Conservation (phyloP, 1,140 invertebrate species). For the Thaumatotibia leucotreta region DNA sequence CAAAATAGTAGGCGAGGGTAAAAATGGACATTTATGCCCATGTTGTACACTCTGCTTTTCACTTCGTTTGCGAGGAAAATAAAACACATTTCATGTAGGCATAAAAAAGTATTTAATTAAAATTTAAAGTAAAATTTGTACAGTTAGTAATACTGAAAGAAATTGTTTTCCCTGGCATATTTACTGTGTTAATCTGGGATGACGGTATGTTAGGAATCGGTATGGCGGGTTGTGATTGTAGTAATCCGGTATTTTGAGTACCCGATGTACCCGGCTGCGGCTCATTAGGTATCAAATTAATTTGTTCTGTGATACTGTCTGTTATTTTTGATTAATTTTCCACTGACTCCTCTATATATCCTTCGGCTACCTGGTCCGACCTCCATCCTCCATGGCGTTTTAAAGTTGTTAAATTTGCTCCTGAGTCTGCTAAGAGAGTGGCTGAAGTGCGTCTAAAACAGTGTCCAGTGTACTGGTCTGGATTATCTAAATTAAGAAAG, state of each 20-base stretch:
- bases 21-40: too few species aligned
- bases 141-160: background rate
- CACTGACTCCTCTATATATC: background rate
- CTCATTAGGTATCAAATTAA: background rate
- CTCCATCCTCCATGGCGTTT: background rate
- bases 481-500: background rate
- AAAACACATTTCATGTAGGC: too few species aligned
- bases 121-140: background rate
- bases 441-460: too few species aligned
- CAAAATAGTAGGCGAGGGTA: too few species aligned
- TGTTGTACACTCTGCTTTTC: too few species aligned
- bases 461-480: background rate
- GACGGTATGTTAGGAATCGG: background rate
- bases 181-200: background rate
- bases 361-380: background rate
- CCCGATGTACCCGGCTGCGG: background rate
- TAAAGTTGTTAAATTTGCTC: background rate
- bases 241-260: background rate
- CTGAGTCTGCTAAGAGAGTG: background rate
- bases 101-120: background rate
- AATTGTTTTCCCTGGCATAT: background rate
- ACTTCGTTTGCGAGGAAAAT: too few species aligned
- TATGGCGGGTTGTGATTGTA: background rate
- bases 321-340: background rate
- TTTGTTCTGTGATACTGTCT: background rate